A percentile compares a stretch with the other conserved stretches of the same genome.
phyloP scores from a whole-genome alignment of 2,888 invertebrate genomes.

The Agelastica alni region DNA sequence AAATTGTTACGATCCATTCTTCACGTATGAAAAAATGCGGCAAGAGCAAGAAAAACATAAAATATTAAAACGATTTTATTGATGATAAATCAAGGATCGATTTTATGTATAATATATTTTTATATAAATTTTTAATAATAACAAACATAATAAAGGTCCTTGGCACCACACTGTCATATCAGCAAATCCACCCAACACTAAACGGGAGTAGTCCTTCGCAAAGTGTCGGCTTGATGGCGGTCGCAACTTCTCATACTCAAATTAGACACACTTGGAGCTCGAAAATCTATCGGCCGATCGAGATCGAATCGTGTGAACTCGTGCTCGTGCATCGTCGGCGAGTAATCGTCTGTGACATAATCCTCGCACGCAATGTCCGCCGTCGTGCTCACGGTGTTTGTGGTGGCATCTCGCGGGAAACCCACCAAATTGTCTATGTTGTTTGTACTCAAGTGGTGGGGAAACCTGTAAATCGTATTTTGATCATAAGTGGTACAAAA shows the following conservation, averaged over 20 bases:
- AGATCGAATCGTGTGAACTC: conserved; percentile 74
- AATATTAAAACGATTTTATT: conserved; percentile 2
- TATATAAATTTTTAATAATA: no score
- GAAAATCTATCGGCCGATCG: conserved; percentile 59
- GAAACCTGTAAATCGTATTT: no score
- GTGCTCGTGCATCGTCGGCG: conserved; percentile 63
- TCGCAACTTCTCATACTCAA: conserved; percentile 47
- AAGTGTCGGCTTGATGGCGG: conserved; percentile 57
- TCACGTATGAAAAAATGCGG: no score
- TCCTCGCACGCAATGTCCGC: conserved; percentile 63
- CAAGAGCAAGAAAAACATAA: background rate
- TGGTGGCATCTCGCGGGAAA: conserved; percentile 62
- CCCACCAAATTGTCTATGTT: conserved; percentile 27
- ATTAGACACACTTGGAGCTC: conserved; percentile 51
- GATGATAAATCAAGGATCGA: background rate
- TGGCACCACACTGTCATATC: conserved; percentile 1
- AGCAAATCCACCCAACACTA: conserved; percentile 36
- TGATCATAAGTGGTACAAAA: no score
- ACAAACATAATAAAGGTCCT: conserved; percentile 7
- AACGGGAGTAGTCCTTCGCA: conserved; percentile 66
- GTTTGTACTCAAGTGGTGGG: conserved; percentile 50
- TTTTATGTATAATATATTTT: conserved; percentile 4
- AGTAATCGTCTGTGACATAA: conserved; percentile 60
- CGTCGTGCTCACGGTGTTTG: conserved; percentile 68
- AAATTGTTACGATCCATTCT: no score